Evolutionary conservation across 1,140 invertebrate species (phyloP).

Genomic region (Trypoxylus dichotomus): DNA sequence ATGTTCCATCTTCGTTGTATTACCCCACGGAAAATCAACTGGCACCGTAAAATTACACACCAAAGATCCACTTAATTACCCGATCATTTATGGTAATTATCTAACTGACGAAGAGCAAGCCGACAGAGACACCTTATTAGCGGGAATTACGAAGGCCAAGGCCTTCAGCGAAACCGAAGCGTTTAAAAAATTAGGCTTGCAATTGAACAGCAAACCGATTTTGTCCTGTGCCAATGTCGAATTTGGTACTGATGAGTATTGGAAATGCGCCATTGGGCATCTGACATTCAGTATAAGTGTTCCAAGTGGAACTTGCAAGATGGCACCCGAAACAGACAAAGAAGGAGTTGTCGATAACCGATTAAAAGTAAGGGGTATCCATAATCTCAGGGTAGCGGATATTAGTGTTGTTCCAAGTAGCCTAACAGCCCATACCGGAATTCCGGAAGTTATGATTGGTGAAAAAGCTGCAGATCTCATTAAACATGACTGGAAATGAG

Average conservation of each 20-base stretch:
- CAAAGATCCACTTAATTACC: conserved; percentile 64
- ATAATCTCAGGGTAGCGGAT: conserved; percentile 59
- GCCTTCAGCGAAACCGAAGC: conserved; percentile 47
- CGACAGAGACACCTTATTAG: conserved; percentile 42
- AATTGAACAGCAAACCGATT: conserved; percentile 41
- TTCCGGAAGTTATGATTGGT: conserved; percentile 58
- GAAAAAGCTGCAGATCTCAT: conserved; percentile 58
- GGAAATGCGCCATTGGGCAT: conserved; percentile 58
- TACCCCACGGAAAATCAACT: conserved; percentile 72
- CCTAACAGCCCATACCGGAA: conserved; percentile 58
- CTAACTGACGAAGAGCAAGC: conserved; percentile 58
- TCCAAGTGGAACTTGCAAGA: conserved; percentile 66
- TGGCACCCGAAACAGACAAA: conserved; percentile 61
- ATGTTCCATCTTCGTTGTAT: conserved; percentile 59
- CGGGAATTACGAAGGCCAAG: conserved; percentile 44
- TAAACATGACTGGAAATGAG: conserved; percentile 46
- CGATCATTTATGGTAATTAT: conserved; percentile 68
- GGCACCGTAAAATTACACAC: conserved; percentile 62
- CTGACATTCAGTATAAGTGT: conserved; percentile 62
- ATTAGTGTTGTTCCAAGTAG: conserved; percentile 61
- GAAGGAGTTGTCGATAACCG: conserved; percentile 60
- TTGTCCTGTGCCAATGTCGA: conserved; percentile 52
- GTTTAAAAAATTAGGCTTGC: conserved; percentile 45
- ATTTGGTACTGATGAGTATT: conserved; percentile 59
- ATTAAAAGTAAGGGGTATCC: conserved; percentile 58